phyloP scores from a whole-genome alignment of 2,113 vertebrate genomes.

The Leucopsar rothschildi region DNA sequence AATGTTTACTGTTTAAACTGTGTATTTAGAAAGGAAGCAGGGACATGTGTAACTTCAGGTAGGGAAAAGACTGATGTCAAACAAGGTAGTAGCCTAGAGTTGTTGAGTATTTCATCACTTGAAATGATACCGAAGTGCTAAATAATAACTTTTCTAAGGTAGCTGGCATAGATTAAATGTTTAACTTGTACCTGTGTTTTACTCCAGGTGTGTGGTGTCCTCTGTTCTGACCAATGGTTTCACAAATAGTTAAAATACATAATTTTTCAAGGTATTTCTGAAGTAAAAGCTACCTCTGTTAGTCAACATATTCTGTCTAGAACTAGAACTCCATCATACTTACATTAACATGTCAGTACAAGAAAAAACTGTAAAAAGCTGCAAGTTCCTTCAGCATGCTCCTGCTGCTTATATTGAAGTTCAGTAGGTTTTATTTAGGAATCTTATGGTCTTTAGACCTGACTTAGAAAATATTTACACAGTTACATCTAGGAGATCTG shows the following conservation, averaged over 20 bases:
- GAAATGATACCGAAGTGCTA: background rate
- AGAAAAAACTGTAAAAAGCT: background rate
- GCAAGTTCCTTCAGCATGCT: background rate
- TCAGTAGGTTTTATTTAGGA: background rate
- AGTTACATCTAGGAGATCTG: background rate
- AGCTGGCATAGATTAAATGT: background rate
- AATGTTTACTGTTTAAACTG: background rate
- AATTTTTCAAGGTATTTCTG: background rate
- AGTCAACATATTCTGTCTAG: background rate
- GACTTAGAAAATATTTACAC: background rate
- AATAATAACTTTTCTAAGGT: background rate
- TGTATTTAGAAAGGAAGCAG: background rate
- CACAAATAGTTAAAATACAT: background rate
- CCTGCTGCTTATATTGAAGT: background rate
- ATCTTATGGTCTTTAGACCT: background rate
- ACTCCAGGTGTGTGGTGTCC: background rate
- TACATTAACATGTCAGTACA: background rate
- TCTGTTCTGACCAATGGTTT: background rate
- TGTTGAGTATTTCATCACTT: background rate
- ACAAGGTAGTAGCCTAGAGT: background rate
- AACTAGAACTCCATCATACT: background rate
- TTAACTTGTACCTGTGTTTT: background rate
- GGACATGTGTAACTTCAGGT: background rate
- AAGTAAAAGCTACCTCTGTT: constrained; percentile 34
- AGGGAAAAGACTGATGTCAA: background rate